Evolutionary conservation across 2,797 vertebrate species (phyloP).

Genomic region (Myotis myotis): DNA sequence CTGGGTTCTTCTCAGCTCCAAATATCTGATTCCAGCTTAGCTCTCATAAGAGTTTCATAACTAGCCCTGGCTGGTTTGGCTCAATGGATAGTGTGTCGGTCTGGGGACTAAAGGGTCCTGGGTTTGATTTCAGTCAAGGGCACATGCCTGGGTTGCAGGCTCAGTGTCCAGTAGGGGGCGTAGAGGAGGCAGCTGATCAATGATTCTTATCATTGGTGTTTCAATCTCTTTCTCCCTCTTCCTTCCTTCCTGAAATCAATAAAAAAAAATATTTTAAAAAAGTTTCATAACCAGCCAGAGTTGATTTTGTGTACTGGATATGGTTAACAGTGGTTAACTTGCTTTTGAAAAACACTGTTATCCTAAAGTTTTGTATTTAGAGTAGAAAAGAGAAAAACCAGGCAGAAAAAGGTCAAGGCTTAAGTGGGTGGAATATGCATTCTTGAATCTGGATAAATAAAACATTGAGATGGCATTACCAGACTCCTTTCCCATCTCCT

Average conservation of each 20-base stretch:
- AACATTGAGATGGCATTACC: background rate
- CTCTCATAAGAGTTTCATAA: background rate
- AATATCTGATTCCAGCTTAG: background rate
- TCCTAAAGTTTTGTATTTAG: background rate
- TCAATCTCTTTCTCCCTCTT: too few species aligned
- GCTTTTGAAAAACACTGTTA: background rate
- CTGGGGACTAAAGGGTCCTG: too few species aligned
- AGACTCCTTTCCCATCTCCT: background rate
- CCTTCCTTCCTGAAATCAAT: too few species aligned
- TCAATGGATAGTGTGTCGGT: too few species aligned
- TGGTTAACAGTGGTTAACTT: background rate
- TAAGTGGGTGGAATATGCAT: background rate
- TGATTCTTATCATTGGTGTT: too few species aligned
- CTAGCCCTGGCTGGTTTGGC: background rate
- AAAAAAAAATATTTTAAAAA: background rate
- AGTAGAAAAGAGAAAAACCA: background rate
- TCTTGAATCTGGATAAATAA: background rate
- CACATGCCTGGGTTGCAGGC: too few species aligned
- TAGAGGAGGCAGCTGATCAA: too few species aligned
- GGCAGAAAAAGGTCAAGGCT: background rate
- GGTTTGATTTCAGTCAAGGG: too few species aligned
- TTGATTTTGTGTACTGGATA: background rate
- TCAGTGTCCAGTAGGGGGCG: too few species aligned
- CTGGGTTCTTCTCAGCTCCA: background rate
- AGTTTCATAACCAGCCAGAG: background rate